Evolutionary conservation across 1,140 invertebrate species (phyloP).

Genomic region (Chlorops oryzae): DNA sequence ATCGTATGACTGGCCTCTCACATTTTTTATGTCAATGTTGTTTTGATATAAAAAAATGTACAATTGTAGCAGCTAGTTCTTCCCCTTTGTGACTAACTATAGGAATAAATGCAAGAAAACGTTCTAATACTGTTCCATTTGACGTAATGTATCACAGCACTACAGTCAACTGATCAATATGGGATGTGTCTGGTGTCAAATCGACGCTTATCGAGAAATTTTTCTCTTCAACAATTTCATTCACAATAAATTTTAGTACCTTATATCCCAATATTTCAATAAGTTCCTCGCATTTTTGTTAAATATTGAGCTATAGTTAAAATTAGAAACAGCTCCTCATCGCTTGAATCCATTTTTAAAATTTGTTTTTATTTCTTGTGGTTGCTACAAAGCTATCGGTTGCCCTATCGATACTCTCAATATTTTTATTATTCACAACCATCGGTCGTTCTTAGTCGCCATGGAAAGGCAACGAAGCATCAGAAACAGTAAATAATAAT

Average conservation of each 20-base stretch:
- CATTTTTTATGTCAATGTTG: conserved; percentile 19
- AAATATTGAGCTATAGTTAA: too few species aligned
- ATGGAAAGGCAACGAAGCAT: too few species aligned
- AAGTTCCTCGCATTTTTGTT: too few species aligned
- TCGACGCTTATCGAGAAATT: conserved; percentile 27
- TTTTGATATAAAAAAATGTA: conserved; percentile 14
- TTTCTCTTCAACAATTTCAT: conserved; percentile 10
- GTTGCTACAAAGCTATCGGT: too few species aligned
- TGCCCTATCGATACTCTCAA: too few species aligned
- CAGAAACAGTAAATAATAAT: too few species aligned
- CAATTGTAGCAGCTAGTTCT: conserved; percentile 21
- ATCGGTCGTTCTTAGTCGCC: too few species aligned
- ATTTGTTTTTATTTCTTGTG: too few species aligned
- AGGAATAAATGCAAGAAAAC: conserved; percentile 28
- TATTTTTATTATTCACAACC: too few species aligned
- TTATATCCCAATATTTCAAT: too few species aligned
- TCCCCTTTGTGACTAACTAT: conserved; percentile 20
- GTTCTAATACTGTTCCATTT: conserved; percentile 20
- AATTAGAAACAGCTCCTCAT: too few species aligned
- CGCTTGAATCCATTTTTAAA: too few species aligned
- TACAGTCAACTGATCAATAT: conserved; percentile 38
- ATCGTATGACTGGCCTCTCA: conserved; percentile 27
- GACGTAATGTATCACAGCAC: conserved; percentile 28
- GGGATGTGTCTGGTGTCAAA: conserved; percentile 33
- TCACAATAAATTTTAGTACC: neutral